Evolutionary conservation across 2,113 vertebrate genomes (phyloP).

Genomic region (Calidris pygmaea): DNA sequence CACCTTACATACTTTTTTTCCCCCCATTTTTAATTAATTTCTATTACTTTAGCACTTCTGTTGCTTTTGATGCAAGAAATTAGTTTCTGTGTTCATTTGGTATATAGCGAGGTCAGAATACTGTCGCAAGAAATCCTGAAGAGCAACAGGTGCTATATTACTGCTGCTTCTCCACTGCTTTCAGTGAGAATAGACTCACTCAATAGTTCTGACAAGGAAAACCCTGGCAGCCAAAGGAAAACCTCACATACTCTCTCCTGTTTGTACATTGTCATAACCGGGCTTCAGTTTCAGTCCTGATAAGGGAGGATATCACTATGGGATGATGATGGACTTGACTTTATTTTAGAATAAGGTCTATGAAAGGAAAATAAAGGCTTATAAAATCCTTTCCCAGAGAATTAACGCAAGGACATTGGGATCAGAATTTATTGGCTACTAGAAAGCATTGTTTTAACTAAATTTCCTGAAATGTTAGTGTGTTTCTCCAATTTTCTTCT

Average conservation of each 20-base stretch:
- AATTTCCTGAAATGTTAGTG: neutral
- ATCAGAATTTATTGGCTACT: neutral
- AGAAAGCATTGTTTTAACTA: neutral
- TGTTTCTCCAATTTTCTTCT: neutral
- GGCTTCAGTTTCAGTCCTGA: neutral
- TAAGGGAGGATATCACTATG: neutral
- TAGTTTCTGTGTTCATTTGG: neutral
- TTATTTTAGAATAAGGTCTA: neutral
- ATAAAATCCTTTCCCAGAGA: neutral
- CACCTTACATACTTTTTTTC: rapidly evolving
- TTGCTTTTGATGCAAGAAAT: neutral
- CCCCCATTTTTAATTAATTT: neutral
- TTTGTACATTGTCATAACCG: neutral
- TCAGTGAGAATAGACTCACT: neutral
- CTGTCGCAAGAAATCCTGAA: neutral
- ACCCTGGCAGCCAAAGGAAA: neutral
- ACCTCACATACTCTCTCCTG: neutral
- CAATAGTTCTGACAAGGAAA: neutral
- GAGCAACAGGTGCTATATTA: neutral
- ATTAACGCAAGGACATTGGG: neutral
- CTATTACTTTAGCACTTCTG: neutral
- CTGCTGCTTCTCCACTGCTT: neutral
- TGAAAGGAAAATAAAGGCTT: neutral
- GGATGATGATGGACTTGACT: neutral
- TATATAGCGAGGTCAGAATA: neutral